Base-by-base conservation (phyloP, 2,888 invertebrate species). In the Nesidiocoris tenuis region DNA sequence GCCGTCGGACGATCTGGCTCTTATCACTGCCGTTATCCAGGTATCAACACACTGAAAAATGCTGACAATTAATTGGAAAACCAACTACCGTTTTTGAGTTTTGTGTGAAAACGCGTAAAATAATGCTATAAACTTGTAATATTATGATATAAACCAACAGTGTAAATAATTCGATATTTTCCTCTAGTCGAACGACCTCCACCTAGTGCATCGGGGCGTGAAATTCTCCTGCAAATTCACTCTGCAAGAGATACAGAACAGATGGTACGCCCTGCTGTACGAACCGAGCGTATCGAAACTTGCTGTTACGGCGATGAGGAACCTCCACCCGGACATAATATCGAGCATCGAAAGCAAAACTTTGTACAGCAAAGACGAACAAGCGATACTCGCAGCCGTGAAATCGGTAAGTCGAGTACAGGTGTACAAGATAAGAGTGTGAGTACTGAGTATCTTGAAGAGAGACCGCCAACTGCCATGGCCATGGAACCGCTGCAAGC, bases 181-280 rank as follows among this genome's bases (percentile, higher is more conserved):
- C n/a, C 16, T 68, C 1, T 82, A 90, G 88, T 87, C 87, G 2
- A 86, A 86, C 81, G 88, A 89, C 80, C 80, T 90, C 77, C 83
- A 85, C 76, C 84, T 85, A 57, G 90, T 99, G 0, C 94, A 96
- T 83, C 87, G 94, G 78, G 96, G 96, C 2, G 91, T 95, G 0
- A 97, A 96, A 82, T 99, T 99, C 85, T 95, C 98, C 0, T 96
- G 97, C 82, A 91, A 94, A 76, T 98, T 97, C 83, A 95, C 96
- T 0, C 86, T 96, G 22, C 91, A 93, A 82, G 98, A 99, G 83
- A 88, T 99, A 71, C 95, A 97, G 82, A 94, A 96, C 74, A 89
- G 98, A 67, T 99, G 98, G 98, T 96, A 95, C 84, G 93, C 96
- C 0, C 84, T 99, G 74, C 86, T 99, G 21, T 98, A 98, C 83